Evolutionary conservation across 2,797 vertebrate genomes (phyloP), one percentile per base, ranked within the genome.

Genomic region (Sebastes wilsoni): DNA sequence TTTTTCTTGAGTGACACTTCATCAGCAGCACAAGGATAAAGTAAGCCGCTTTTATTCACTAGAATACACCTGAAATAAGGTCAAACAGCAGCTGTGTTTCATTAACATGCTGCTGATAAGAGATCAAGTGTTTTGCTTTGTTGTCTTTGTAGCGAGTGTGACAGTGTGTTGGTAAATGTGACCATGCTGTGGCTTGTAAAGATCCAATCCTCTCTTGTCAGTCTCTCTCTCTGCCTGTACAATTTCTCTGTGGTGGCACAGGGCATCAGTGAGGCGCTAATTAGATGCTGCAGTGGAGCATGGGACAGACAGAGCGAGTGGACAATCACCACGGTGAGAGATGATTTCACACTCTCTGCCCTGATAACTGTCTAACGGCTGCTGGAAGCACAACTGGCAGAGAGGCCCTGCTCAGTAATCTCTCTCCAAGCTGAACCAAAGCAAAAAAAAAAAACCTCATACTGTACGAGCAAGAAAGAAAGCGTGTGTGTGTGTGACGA

Each of bases 311-410:
- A 73, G 72, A 88, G 72, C 68, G 42, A 91, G 88, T 86, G 91
- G 92, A 91, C 90, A 87, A 72, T 92, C 86, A 85, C 66, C 64
- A 72, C 34, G 28, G 82, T 81, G 87, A 91, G 88, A 92, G 84
- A 94, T 93, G 86, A 94, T 94, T 94, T 94, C 93, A 93, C 93
- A 94, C 92, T 88, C 80, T 80, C 46, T 92, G 90, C 83, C 75
- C 91, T 79, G 89, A 92, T 93, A 92, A 93, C 85, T 83, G 86
- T 88, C 85, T 62, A 83, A 82, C 74, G 27, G 83, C 81, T 85
- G 86, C 87, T 91, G 72, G 65, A 91, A 86, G 86, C 81, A 89
- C 79, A 83, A 87, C 84, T 84, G 80, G 75, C 85, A 69, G 66
- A 78, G 76, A 60, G 77, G 78, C 70, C 73, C 70, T 60, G 68